Evolutionary conservation across 2,797 vertebrate genomes (phyloP), one percentile per base, ranked within the genome.

Genomic region (Atherinosoma microstoma): DNA sequence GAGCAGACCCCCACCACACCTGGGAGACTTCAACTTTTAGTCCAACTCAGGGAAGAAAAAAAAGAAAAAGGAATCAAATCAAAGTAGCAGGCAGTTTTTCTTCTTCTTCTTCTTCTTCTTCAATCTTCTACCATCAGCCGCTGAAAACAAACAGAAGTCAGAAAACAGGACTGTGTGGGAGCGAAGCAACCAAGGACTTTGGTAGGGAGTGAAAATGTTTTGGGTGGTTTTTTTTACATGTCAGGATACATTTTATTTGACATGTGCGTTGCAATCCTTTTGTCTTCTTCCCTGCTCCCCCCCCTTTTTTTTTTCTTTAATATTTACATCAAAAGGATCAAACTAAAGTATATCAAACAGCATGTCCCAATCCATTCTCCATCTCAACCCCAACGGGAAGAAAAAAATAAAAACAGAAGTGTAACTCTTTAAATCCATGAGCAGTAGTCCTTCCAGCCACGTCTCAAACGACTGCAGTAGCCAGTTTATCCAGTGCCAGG

Each of bases 291-390:
- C 95, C 93, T 93, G 85, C 75, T 95, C 92, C 95, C 93, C 85
- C 95, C 93, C 18, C 18, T 16, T 94, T 94, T 90, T 92, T 92
- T 94, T 95, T 90, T 11, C 27, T 91, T 91, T 89, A 91, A 93
- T 98, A 99, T 97, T 97, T 99, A 99, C 97, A 98, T 91, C 94
- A 89, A 94, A 70, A 96, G 94, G 94, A 79, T 96, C 91, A 95
- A 96, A 92, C 85, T 87, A n/a, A 96, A 96, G 94, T 93, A 97
- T 97, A 97, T 97, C 97, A 96, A 98, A 98, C 97, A 97, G 94
- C 95, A 96, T 95, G 93, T 95, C 94, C 95, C 84, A 78, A 84
- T 84, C 80, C 79, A 70, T 75, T 73, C 60, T 83, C 78, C 86
- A 64, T 80, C 67, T 76, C 61, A 77, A 87, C 86, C 82, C 22